A percentile compares a stretch with the other conserved stretches of the same genome.
phyloP scores from a whole-genome alignment of 2,113 vertebrate genomes.

The Gallinago undulata region DNA sequence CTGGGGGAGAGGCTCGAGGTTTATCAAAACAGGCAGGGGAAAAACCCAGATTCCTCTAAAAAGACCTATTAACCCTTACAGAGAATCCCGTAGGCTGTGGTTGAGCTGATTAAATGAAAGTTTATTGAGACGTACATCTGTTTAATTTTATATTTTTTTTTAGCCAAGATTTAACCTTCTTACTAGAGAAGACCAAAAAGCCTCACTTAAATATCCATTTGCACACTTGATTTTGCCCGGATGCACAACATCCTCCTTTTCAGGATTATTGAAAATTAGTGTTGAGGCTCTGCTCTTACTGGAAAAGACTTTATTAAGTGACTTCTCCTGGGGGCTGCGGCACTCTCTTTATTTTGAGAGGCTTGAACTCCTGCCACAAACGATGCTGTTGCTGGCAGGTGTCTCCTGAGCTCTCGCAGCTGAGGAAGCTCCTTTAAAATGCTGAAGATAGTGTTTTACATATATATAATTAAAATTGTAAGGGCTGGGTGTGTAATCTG shows the following conservation, averaged over 20 bases:
- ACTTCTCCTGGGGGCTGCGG: rapidly evolving
- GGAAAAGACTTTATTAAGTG: background rate
- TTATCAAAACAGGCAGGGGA: background rate
- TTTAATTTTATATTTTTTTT: background rate
- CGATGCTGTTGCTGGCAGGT: background rate
- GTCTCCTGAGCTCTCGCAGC: background rate
- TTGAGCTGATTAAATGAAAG: background rate
- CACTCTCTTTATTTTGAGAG: background rate
- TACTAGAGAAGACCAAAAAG: background rate
- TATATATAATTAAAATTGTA: background rate
- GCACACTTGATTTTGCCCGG: background rate
- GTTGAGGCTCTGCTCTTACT: background rate
- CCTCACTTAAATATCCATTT: background rate
- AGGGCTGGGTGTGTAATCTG: background rate
- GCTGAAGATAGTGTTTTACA: background rate
- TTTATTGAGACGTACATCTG: background rate
- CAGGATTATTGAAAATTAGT: background rate
- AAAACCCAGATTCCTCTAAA: background rate
- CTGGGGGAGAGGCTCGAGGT: rapidly evolving
- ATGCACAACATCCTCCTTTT: background rate
- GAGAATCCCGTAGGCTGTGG: background rate
- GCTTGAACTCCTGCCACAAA: background rate
- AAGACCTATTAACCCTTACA: background rate
- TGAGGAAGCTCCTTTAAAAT: background rate
- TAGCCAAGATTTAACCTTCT: background rate